Evolutionary conservation across 2,797 vertebrate genomes (phyloP).

Genomic region (Tolypeutes matacus): DNA sequence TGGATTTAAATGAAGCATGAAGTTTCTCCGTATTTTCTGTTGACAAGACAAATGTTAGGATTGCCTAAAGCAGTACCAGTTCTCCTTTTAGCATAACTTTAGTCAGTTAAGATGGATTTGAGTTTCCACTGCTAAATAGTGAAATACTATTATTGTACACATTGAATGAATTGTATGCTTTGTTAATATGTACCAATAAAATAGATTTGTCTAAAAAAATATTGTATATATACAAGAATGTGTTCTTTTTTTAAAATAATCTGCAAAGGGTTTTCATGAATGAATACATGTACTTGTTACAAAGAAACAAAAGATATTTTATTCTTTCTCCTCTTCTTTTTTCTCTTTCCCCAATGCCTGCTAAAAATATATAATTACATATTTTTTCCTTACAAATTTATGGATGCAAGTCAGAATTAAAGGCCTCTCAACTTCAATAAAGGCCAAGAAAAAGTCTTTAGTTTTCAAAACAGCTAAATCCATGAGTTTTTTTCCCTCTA

Average conservation of each 20-base stretch:
- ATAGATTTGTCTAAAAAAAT: no score
- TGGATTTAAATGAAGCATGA: not conserved
- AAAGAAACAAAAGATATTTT: not conserved
- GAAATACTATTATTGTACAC: no score
- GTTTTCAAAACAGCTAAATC: not conserved
- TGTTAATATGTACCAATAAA: no score
- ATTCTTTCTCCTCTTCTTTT: not conserved
- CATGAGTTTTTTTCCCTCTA: not conserved
- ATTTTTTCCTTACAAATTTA: not conserved
- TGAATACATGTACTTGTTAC: not conserved
- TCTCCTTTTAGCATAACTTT: not conserved
- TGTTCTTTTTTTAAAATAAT: not conserved
- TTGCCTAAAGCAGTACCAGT: not conserved
- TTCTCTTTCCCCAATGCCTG: no score
- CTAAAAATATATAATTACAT: not conserved
- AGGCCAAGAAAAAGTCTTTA: not conserved
- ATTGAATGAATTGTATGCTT: no score
- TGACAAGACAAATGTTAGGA: not conserved
- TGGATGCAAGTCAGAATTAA: not conserved
- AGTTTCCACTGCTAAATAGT: not conserved
- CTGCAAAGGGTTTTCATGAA: not conserved
- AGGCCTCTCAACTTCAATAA: not conserved
- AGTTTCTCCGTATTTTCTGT: no score
- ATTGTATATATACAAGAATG: not conserved
- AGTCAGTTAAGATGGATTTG: no score